A percentile compares a stretch with the other conserved stretches of the same genome.
phyloP scores from a whole-genome alignment of 2,888 invertebrate species.

The Heteropelma amictum region DNA sequence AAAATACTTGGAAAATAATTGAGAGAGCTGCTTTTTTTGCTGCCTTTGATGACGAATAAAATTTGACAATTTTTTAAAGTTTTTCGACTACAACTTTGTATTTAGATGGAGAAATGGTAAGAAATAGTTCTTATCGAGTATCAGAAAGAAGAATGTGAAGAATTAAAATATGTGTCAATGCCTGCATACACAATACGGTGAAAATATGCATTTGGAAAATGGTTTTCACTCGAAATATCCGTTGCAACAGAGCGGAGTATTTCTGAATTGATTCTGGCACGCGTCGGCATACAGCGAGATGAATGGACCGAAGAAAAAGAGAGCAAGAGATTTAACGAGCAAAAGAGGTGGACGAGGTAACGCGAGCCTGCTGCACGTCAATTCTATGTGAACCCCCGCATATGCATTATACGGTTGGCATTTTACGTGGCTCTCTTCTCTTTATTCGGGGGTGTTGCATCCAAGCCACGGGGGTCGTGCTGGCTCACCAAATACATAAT shows the following conservation, averaged over 20 bases:
- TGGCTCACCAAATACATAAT: constrained; percentile 53
- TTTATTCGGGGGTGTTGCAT: constrained; percentile 71
- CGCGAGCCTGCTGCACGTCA: constrained; percentile 36
- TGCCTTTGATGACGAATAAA: too few relatives aligned
- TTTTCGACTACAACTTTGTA: neutral
- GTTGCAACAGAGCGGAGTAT: neutral
- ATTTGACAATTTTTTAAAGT: too few relatives aligned
- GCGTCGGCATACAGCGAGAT: constrained; percentile 9
- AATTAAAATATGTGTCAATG: too few relatives aligned
- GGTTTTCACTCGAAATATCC: neutral
- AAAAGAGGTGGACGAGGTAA: constrained; percentile 21
- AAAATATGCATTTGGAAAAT: neutral
- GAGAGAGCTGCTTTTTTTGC: too few relatives aligned
- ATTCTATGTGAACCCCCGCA: constrained; percentile 62
- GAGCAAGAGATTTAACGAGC: constrained; percentile 47
- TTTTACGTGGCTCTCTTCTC: constrained; percentile 65
- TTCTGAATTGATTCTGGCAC: constrained; percentile 10
- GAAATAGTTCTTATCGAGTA: too few relatives aligned
- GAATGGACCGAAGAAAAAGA: constrained; percentile 49
- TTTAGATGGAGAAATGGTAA: too few relatives aligned
- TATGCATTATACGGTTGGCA: constrained; percentile 67
- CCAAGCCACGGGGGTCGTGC: constrained; percentile 64
- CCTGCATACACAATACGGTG: too few relatives aligned
- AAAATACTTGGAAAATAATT: too few relatives aligned
- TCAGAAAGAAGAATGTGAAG: too few relatives aligned